Evolutionary conservation across 2,797 vertebrate species (phyloP), one percentile per base, ranked within the genome.

Genomic region (Hoplostethus atlanticus): DNA sequence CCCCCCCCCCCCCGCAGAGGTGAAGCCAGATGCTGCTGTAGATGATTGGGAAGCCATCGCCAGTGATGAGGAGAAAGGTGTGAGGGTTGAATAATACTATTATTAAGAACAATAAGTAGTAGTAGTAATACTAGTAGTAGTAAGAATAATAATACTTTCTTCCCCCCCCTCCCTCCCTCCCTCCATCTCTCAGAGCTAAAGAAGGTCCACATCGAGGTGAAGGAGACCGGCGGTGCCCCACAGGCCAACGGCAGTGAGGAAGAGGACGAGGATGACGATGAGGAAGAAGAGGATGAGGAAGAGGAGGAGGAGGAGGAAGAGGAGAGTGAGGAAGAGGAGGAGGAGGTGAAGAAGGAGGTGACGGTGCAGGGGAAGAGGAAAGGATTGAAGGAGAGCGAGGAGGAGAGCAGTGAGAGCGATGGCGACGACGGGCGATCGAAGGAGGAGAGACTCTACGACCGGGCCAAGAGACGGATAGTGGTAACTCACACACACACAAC

Each of bases 381-480:
- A 52, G 72, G 70, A 4, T 88, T 84, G 75, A 96, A 95, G 30
- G 97, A 97, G 0, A 96, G 96, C 52, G 96, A 96, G 0, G 92
- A 92, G 0, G 94, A 94, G 0, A 95, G 96, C 65, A 96, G 95
- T 0, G 96, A 95, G 53, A 95, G 91, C 0, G 96, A 96, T 0
- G 96, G 91, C 0, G 96, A 96, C 0, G 96, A 96, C 3, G 96
- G 96, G 6, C 93, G 95, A 64, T 96, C 94, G 54, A 99, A 99
- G 92, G 98, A 99, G 79, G 97, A 99, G 84, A 91, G 90, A 0
- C 93, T 95, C 28, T 99, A 99, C 4, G 97, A 99, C 86, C 95
- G 95, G 75, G 98, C 98, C n/a, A 99, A 97, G 84, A 94, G 94
- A 80, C 96, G 97, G 80, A 98, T 99, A 42, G 97, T 98, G 97